A percentile compares a stretch with the other conserved stretches of the same genome.
These are phyloP conservation scores for Aplidium turbinatum DNA, from an alignment of 23 tunicate genomes.

Conservation along the genomic window DNA sequence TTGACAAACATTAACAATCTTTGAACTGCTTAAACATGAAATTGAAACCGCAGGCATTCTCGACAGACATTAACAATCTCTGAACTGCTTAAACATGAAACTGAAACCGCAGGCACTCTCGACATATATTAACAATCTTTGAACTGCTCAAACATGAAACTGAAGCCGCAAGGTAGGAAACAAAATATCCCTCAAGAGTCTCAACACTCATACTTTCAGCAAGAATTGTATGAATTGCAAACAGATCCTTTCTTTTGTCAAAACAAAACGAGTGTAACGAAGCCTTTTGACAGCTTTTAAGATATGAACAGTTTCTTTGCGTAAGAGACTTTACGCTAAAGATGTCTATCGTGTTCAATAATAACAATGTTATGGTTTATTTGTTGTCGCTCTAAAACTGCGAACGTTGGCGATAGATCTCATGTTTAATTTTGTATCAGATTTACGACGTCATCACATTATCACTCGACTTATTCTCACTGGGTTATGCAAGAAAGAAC, in stretches of 20 bases:
- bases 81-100: too few relatives aligned
- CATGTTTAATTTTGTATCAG: too few relatives aligned
- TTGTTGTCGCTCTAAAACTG: too few relatives aligned
- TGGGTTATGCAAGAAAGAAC: too few relatives aligned
- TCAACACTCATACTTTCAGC: constrained; percentile 21
- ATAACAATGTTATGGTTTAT: too few relatives aligned
- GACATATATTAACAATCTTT: constrained; percentile 26
- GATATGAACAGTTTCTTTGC: too few relatives aligned
- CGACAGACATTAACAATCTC: constrained; percentile 29
- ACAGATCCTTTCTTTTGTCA: constrained; percentile 36
- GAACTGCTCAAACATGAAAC: too few relatives aligned
- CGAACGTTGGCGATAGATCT: too few relatives aligned
- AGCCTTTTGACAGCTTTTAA: constrained; percentile 30
- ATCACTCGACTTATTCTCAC: too few relatives aligned
- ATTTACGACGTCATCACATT: too few relatives aligned
- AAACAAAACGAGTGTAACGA: constrained; percentile 28
- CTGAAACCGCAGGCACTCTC: constrained; percentile 41
- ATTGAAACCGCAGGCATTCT: constrained; percentile 46
- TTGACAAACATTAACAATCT: constrained; percentile 31
- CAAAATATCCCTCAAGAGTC: constrained; percentile 23
- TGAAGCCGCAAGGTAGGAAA: background rate
- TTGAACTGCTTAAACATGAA: too few relatives aligned
- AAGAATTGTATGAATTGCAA: constrained; percentile 32
- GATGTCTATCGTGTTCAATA: too few relatives aligned
- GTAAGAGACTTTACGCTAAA: constrained; percentile 23